Conservation (phyloP, 2,888 invertebrate genomes). For the Oscheius sp. region DNA sequence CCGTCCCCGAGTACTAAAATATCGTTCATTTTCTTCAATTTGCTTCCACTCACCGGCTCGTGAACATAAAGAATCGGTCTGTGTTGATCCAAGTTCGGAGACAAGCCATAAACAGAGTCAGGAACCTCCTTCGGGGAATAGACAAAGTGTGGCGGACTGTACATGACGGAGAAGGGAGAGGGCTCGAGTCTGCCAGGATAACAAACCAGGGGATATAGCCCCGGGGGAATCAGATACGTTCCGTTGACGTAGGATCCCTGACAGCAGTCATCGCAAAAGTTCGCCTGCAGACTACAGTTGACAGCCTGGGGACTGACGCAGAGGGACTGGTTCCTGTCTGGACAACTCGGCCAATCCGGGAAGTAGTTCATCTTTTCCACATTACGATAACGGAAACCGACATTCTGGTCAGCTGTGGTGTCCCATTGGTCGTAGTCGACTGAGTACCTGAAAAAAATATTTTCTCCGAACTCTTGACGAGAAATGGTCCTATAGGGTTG, state of each 20-base stretch:
- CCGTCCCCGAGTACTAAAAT: slow-evolving; percentile 63
- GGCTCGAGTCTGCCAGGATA: slow-evolving; percentile 56
- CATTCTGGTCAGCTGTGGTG: slow-evolving; percentile 61
- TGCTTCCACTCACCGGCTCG: slow-evolving; percentile 51
- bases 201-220: slow-evolving; percentile 60
- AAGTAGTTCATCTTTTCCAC: slow-evolving; percentile 64
- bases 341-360: slow-evolving; percentile 66
- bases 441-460: slow-evolving; percentile 45
- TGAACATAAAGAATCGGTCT: slow-evolving; percentile 58
- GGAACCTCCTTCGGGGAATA: slow-evolving; percentile 58
- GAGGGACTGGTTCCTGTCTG: slow-evolving; percentile 31
- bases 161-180: slow-evolving; percentile 65
- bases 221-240: slow-evolving; percentile 57
- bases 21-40: not conserved
- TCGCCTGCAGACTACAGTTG: slow-evolving; percentile 55
- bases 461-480: not conserved
- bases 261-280: slow-evolving; percentile 67
- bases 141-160: slow-evolving; percentile 64
- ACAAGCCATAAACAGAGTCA: slow-evolving; percentile 56
- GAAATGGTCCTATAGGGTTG: too few relatives aligned
- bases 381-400: slow-evolving; percentile 67
- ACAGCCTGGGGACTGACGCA: slow-evolving; percentile 35
- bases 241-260: slow-evolving; percentile 43
- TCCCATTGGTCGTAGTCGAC: slow-evolving; percentile 60
- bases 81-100: slow-evolving; percentile 44